Evolutionary conservation across 30 jellyfish, hydroid and myxozoan species (phyloP).

Genomic region (Haliclystus octoradiatus): DNA sequence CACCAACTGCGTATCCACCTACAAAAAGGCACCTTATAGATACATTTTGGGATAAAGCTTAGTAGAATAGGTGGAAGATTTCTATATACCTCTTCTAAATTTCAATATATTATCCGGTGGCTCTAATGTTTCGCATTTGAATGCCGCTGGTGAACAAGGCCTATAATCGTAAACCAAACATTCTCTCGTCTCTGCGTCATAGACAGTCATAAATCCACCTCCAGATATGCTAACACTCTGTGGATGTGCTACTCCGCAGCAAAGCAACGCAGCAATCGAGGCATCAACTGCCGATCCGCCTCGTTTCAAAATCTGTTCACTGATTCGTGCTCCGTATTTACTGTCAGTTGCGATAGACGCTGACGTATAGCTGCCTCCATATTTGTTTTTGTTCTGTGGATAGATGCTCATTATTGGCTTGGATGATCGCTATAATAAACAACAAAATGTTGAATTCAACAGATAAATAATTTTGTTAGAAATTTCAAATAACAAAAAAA

Average conservation of each 20-base stretch:
- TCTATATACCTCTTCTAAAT: too few species aligned
- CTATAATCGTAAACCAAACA: constrained; percentile 70
- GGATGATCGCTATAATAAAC: too few species aligned
- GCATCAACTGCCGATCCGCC: constrained; percentile 83
- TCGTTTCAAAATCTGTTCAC: constrained; percentile 55
- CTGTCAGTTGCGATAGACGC: constrained; percentile 73
- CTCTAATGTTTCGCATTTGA: constrained; percentile 38
- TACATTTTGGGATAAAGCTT: constrained; percentile 4
- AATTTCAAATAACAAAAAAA: too few species aligned
- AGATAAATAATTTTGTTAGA: too few species aligned
- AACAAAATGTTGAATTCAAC: too few species aligned
- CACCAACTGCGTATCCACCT: constrained; percentile 94
- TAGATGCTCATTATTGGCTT: too few species aligned
- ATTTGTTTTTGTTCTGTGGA: too few species aligned
- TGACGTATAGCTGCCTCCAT: too few species aligned
- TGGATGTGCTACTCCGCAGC: constrained; percentile 68
- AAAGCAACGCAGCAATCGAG: constrained; percentile 72
- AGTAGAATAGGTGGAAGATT: too few species aligned
- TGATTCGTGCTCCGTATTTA: constrained; percentile 43
- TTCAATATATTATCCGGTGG: too few species aligned
- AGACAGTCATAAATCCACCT: constrained; percentile 91
- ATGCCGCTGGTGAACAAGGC: constrained; percentile 74
- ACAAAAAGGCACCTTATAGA: constrained; percentile 30
- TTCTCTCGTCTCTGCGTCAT: constrained; percentile 38
- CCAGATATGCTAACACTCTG: constrained; percentile 91